These are phyloP conservation scores for Drusus annulatus DNA, from an alignment of 1,140 invertebrate genomes.

Conservation along the genomic window DNA sequence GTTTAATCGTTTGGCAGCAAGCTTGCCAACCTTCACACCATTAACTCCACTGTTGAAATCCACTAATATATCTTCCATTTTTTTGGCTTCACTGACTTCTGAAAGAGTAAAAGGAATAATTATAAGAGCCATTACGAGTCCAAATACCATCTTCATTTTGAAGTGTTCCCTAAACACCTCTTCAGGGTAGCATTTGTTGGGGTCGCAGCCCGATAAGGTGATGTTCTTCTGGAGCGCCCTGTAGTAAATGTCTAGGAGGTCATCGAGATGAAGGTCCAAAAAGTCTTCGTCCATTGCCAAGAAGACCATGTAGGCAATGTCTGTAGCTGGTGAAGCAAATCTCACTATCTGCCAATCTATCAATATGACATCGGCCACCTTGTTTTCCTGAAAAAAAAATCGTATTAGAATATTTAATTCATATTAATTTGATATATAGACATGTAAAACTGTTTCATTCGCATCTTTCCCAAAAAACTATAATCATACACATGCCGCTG, in stretches of 20 bases:
- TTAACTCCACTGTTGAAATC: no score
- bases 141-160: neutral
- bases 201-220: neutral
- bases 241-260: neutral
- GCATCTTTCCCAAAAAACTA: no score
- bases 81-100: neutral
- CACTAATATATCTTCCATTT: neutral
- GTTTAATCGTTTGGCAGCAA: no score
- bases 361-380: neutral
- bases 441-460: no score
- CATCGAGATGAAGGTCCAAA: neutral
- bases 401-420: no score
- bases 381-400: neutral
- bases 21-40: no score
- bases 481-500: no score
- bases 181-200: neutral
- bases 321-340: neutral
- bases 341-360: neutral
- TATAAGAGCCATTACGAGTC: neutral
- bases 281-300: neutral
- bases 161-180: conserved; percentile 8
- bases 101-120: neutral
- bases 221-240: neutral
- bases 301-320: neutral
- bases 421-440: no score